Percentiles rank a stretch among this genome's conserved stretches.
These are phyloP conservation scores for Eonycteris spelaea DNA, from an alignment of 2,113 vertebrate genomes.

Conservation along the genomic window DNA sequence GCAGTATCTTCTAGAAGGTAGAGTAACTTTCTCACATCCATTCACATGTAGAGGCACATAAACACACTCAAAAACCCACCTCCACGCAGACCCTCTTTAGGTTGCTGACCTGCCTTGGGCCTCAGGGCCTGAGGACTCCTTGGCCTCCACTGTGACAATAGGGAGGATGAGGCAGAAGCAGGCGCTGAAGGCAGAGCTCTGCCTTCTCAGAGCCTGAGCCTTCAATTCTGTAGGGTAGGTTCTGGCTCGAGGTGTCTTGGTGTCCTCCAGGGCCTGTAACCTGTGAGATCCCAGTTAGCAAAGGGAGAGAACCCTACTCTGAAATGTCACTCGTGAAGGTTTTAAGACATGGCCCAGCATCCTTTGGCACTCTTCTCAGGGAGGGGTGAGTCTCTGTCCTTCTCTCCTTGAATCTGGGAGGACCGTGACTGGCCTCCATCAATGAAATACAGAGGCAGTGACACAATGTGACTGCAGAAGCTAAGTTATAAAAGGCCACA, in stretches of 20 bases:
- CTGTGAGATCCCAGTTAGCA: background rate
- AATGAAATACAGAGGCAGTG: background rate
- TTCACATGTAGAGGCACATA: fast-evolving
- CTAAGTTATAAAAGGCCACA: background rate
- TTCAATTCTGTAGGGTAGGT: background rate
- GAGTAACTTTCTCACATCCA: background rate
- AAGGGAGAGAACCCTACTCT: background rate
- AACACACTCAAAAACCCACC: too few relatives aligned
- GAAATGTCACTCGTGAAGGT: background rate
- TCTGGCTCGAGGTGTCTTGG: background rate
- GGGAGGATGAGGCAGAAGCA: background rate
- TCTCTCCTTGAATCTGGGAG: background rate
- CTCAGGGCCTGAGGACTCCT: background rate
- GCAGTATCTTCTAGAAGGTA: background rate
- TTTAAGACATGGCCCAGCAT: background rate
- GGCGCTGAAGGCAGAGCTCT: background rate
- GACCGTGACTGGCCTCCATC: background rate
- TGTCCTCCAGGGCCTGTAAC: background rate
- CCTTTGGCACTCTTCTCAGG: background rate
- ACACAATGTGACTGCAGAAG: background rate
- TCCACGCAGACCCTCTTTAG: background rate
- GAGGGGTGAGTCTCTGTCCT: background rate
- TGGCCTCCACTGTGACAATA: background rate
- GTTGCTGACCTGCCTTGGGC: background rate
- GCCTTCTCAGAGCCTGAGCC: background rate